phyloP scores from a whole-genome alignment of 2,888 invertebrate species.

The Anodontia alba region DNA sequence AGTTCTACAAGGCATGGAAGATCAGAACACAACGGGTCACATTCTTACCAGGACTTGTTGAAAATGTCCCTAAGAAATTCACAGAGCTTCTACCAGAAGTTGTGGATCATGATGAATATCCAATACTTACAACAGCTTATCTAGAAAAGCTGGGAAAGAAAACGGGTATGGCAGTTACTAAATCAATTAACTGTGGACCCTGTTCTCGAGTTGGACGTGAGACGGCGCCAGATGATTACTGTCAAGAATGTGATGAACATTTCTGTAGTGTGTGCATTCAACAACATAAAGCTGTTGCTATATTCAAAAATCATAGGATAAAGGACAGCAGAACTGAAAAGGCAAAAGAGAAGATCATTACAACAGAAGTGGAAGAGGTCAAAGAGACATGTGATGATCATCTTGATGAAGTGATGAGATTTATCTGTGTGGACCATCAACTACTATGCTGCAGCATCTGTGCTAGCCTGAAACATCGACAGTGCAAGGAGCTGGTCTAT shows the following conservation, averaged over 20 bases:
- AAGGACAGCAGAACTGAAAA: constrained; percentile 34
- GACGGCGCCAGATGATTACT: constrained; percentile 50
- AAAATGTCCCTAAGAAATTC: neutral
- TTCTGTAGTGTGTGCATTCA: constrained; percentile 57
- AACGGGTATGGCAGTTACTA: neutral
- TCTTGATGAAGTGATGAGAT: constrained; percentile 43
- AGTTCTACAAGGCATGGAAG: constrained; percentile 14
- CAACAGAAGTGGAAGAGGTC: constrained; percentile 23
- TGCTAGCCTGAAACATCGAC: constrained; percentile 52
- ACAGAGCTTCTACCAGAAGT: neutral
- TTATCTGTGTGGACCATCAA: constrained; percentile 52
- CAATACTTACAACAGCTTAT: constrained; percentile 2
- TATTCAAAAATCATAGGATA: constrained; percentile 50
- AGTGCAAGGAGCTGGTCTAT: constrained; percentile 42
- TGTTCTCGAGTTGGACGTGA: constrained; percentile 46
- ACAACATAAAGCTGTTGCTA: constrained; percentile 55
- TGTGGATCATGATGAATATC: constrained; percentile 10
- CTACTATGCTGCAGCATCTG: constrained; percentile 53
- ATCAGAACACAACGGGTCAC: neutral
- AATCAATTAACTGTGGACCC: constrained; percentile 37
- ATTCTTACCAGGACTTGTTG: neutral
- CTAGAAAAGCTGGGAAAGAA: constrained; percentile 1
- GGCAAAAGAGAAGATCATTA: neutral
- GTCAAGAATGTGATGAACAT: constrained; percentile 56
- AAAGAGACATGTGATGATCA: constrained; percentile 48